Percentiles rank a stretch among this genome's conserved stretches.
Conservation (phyloP, 37 sponge, comb jelly and placozoan genomes). For the Theonella swinhoei region DNA sequence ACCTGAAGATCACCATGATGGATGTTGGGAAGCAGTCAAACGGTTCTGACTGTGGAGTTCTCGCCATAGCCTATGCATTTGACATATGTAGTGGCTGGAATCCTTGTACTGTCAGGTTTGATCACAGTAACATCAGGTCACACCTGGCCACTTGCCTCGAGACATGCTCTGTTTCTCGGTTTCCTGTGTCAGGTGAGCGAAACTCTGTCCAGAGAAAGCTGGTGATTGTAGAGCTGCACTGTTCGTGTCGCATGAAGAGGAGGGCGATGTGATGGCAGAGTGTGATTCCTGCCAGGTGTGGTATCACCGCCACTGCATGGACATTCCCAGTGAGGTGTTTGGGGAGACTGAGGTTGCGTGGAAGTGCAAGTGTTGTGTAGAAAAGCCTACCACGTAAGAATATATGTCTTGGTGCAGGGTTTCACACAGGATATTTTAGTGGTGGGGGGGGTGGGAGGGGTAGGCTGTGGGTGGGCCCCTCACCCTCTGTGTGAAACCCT, state of each 20-base stretch:
- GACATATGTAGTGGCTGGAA: constrained; percentile 2
- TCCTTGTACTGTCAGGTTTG: constrained; percentile 5
- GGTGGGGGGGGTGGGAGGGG: no score
- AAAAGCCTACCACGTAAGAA: no score
- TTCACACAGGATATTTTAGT: no score
- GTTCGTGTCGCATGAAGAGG: constrained; percentile 16
- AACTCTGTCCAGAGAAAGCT: neutral
- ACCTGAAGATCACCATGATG: neutral
- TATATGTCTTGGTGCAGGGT: no score
- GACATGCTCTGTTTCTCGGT: neutral
- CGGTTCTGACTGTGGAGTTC: constrained; percentile 10
- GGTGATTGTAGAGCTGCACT: neutral
- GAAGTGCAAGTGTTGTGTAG: constrained; percentile 9
- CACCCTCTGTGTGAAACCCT: no score
- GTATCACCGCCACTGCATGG: constrained; percentile 26
- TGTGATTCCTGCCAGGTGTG: constrained; percentile 15
- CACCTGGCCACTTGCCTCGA: no score
- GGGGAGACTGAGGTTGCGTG: neutral
- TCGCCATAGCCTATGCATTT: constrained; percentile 18
- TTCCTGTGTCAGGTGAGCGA: neutral
- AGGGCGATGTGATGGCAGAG: constrained; percentile 16
- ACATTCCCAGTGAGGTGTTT: no score
- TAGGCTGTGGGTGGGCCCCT: no score
- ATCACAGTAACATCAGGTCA: constrained; percentile 3
- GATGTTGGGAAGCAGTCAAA: constrained; percentile 6